phyloP scores from a whole-genome alignment of 2,797 vertebrate genomes.

The Artibeus lituratus region DNA sequence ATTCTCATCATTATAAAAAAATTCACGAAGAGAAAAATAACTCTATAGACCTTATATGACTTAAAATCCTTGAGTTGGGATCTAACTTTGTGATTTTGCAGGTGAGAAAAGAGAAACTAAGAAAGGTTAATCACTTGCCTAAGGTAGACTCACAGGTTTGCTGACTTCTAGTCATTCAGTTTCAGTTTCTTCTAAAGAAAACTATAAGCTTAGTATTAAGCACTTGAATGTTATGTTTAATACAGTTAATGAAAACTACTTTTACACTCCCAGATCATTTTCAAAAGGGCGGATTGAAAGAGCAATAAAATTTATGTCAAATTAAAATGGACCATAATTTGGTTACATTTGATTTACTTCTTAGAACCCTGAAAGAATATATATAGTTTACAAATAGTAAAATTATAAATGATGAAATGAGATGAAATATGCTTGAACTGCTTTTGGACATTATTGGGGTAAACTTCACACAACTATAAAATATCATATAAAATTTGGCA shows the following conservation, averaged over 20 bases:
- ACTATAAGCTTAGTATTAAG: background rate
- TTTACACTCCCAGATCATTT: background rate
- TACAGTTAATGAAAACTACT: background rate
- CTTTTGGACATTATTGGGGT: background rate
- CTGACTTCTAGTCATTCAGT: background rate
- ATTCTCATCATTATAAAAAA: background rate
- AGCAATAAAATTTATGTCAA: background rate
- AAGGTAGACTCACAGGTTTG: background rate
- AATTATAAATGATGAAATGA: background rate
- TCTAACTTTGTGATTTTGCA: background rate
- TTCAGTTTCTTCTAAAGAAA: background rate
- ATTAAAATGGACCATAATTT: background rate
- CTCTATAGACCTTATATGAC: background rate
- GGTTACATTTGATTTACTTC: background rate
- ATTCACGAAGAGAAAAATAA: background rate
- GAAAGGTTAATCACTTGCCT: background rate
- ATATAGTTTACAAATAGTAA: background rate
- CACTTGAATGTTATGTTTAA: background rate
- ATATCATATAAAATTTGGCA: slow-evolving; percentile 11
- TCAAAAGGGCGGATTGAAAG: background rate
- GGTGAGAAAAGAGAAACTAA: background rate
- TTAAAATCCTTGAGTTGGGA: background rate
- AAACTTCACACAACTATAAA: slow-evolving; percentile 3
- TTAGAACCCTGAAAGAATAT: background rate
- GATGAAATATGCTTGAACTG: slow-evolving; percentile 10